phyloP scores from a whole-genome alignment of 1,140 invertebrate species.

The Melitaea cinxia region DNA sequence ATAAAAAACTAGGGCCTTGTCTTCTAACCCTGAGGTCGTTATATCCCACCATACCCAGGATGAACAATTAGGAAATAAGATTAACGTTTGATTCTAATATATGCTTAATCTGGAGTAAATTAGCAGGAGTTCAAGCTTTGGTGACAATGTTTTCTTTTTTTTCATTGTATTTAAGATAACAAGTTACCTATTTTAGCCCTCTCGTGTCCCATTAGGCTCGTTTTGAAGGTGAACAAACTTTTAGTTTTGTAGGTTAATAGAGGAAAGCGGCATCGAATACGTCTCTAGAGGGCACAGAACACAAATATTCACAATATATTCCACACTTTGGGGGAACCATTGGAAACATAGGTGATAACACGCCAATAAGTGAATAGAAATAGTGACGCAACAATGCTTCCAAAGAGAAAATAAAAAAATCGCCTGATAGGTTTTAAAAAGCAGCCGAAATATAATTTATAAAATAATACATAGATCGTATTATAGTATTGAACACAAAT shows the following conservation, averaged over 20 bases:
- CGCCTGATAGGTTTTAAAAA: background rate
- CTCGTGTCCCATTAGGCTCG: conserved; percentile 33
- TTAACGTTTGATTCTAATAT: too few species aligned
- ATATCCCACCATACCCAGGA: too few species aligned
- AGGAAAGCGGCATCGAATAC: conserved; percentile 49
- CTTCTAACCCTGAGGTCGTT: too few species aligned
- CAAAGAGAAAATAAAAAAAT: conserved; percentile 15
- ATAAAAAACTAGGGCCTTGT: too few species aligned
- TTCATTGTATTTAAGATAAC: background rate
- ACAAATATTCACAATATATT: conserved; percentile 51
- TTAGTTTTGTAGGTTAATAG: conserved; percentile 52
- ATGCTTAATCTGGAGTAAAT: too few species aligned
- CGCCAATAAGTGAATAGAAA: conserved; percentile 43
- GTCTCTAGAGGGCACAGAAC: conserved; percentile 45
- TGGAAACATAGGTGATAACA: conserved; percentile 45
- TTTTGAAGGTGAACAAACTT: conserved; percentile 50
- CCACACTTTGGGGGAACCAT: conserved; percentile 43
- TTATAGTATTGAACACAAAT: background rate
- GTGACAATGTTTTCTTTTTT: background rate
- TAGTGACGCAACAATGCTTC: background rate
- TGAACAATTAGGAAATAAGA: too few species aligned
- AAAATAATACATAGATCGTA: conserved; percentile 1
- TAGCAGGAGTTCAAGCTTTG: too few species aligned
- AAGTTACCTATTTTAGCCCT: conserved; percentile 18
- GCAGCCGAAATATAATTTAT: background rate